Conservation (phyloP, 2,113 vertebrate species). For the Mixornis gularis region DNA sequence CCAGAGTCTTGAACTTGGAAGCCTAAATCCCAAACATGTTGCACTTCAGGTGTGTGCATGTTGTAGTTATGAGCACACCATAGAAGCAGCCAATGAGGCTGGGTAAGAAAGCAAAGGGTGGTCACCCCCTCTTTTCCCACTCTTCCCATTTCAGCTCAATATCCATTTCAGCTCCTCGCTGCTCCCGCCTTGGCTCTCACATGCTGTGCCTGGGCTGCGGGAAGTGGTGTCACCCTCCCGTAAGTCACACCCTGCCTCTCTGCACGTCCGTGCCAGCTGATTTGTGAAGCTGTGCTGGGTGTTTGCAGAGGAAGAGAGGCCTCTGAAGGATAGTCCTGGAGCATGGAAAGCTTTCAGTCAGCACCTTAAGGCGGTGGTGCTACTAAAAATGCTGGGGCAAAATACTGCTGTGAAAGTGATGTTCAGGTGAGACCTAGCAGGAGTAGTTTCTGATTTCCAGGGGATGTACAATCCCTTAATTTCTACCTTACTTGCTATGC, state of each 20-base stretch:
- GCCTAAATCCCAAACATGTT: neutral
- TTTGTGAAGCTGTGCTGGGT: neutral
- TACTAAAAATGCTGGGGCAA: neutral
- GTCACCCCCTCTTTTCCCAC: accelerated
- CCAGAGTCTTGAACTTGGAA: neutral
- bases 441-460: neutral
- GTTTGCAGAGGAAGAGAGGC: neutral
- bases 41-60: neutral
- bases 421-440: neutral
- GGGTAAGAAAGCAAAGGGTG: neutral
- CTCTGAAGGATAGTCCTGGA: neutral
- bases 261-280: accelerated
- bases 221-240: neutral
- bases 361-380: neutral
- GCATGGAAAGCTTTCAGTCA: neutral
- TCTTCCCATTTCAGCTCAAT: neutral
- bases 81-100: neutral
- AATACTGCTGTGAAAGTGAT: neutral
- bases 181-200: accelerated
- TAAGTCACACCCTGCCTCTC: neutral
- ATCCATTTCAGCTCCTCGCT: accelerated
- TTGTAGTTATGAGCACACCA: neutral
- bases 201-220: neutral
- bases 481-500: neutral
- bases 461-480: neutral